These are phyloP conservation scores for Spongilla lacustris DNA, from an alignment of 37 sponge, comb jelly and placozoan species.

Conservation along the genomic window DNA sequence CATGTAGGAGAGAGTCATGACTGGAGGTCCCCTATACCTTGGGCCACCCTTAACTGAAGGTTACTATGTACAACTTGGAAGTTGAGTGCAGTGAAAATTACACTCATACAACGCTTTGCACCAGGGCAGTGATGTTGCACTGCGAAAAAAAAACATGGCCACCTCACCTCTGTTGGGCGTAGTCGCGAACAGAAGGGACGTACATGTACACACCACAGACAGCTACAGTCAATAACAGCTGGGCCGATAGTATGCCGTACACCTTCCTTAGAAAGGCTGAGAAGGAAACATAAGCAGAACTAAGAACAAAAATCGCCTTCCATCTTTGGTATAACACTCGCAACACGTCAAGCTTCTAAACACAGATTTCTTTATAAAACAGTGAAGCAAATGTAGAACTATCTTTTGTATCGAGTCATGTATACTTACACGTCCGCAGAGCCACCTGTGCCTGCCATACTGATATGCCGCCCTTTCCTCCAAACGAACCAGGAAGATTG, in stretches of 20 bases:
- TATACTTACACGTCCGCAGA: slow-evolving; percentile 59
- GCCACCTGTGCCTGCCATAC: slow-evolving; percentile 78
- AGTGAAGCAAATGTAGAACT: neutral
- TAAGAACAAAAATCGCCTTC: neutral
- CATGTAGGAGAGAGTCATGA: too few relatives aligned
- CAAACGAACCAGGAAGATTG: slow-evolving; percentile 1
- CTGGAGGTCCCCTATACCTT: too few relatives aligned
- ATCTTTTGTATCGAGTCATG: neutral
- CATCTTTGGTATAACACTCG: neutral
- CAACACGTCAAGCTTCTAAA: neutral
- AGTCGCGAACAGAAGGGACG: slow-evolving; percentile 49
- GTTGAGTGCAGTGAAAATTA: too few relatives aligned
- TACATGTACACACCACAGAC: slow-evolving; percentile 57
- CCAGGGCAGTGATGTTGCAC: too few relatives aligned
- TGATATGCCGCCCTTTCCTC: slow-evolving; percentile 16
- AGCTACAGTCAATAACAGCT: slow-evolving; percentile 71
- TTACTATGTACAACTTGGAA: too few relatives aligned
- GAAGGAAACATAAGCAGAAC: neutral
- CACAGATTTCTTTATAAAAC: too few relatives aligned
- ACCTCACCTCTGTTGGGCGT: slow-evolving; percentile 75
- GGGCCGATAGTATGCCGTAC: slow-evolving; percentile 86
- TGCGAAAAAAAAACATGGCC: neutral
- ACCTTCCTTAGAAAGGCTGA: slow-evolving; percentile 94
- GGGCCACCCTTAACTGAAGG: too few relatives aligned
- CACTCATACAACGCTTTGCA: too few relatives aligned